Conservation (phyloP, 2,797 vertebrate genomes). For the Poecile montanus region DNA sequence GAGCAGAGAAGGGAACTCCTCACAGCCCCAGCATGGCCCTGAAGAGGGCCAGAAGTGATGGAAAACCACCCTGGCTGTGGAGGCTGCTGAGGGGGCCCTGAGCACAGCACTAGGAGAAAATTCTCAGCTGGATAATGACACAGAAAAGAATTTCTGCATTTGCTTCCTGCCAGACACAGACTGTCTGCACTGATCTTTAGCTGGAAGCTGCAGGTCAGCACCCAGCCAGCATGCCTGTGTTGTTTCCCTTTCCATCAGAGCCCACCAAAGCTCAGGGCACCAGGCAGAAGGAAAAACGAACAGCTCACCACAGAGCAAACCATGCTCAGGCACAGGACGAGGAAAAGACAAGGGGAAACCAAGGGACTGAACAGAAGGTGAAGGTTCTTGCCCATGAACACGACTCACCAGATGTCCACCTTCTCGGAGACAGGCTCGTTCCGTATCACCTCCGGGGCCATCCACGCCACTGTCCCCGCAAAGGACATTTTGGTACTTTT, state of each 20-base stretch:
- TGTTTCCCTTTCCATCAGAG: background rate
- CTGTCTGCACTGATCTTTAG: background rate
- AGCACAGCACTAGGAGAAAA: background rate
- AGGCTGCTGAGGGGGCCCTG: background rate
- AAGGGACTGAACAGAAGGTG: background rate
- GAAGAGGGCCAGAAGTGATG: background rate
- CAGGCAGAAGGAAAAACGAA: background rate
- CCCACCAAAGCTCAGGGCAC: background rate
- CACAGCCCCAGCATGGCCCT: background rate
- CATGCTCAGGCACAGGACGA: background rate
- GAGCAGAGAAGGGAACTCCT: background rate
- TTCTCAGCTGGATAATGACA: background rate
- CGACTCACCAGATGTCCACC: constrained; percentile 96
- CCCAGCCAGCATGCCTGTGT: background rate
- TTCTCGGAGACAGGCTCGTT: constrained; percentile 98
- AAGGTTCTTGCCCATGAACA: background rate
- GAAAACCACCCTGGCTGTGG: background rate
- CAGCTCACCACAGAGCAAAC: background rate
- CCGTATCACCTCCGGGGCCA: constrained; percentile 98
- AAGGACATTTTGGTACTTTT: constrained; percentile 99
- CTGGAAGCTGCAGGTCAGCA: background rate
- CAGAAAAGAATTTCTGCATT: background rate
- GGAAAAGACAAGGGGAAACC: background rate
- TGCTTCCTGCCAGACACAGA: background rate
- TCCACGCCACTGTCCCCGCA: constrained; percentile 97